Base-by-base conservation (phyloP, 2,888 invertebrate species). In the Melinaea menophilus region DNA sequence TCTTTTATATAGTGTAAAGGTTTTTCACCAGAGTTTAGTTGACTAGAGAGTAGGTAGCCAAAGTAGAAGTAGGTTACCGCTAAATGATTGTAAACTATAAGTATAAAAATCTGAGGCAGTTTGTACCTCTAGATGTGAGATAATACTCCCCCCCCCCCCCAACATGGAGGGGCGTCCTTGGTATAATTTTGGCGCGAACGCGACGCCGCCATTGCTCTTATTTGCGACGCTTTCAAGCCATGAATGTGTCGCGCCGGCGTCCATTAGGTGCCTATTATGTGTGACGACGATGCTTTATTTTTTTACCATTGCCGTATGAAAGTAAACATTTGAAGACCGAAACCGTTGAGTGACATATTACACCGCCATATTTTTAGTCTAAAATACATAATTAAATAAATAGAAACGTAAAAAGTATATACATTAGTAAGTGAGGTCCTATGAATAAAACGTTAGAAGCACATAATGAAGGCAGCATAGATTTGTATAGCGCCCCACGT, bases 251-350 rank as follows among this genome's bases (percentile, higher is more conserved):
- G 80, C 79, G 77, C 68, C 77, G 78, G 69, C 79, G 74, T 81
- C 85, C 86, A 86, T 87, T 87, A 86, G 81, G 75, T 82, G 84
- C 78, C 86, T 80, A 86, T 88, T 88, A 87, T 88, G 85, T 85
- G 84, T 82, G 72, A 71, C 73, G 73, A 68, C 71, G 64, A 47
- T 63, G 68, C 62, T 71, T 22, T 68, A 67, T 67, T 65, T 67
- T 71, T 70, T 69, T 61, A 63, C 66, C 64, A 69, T 65, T 68
- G 60, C 69, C 57, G 13, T 61, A 59, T 63, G 65, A 56, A 59
- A 51, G 61, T 59, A 54, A 54, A 60, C 45, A 63, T 63, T 61
- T 65, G 31, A 58, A 65, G 65, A 70, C 66, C 67, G 62, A 65
- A 66, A 63, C 45, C 11, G 55, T 60, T 35, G 33, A 41, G 11